A percentile compares a stretch with the other conserved stretches of the same genome.
Conservation (phyloP, 2,797 vertebrate species). For the Sylvia borin region DNA sequence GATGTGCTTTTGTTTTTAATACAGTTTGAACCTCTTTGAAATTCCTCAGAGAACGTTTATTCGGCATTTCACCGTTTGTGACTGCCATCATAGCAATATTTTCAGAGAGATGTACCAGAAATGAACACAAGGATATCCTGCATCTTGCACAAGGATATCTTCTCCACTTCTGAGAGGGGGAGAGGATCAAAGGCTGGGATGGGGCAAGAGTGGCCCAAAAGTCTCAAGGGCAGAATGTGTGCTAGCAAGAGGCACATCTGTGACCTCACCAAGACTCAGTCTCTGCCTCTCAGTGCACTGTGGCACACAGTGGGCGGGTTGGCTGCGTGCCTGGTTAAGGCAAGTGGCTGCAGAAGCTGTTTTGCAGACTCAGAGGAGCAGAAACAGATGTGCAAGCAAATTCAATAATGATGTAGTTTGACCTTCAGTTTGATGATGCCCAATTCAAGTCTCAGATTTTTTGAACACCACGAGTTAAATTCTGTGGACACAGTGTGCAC, state of each 20-base stretch:
- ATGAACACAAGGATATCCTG: not conserved
- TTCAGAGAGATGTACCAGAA: not conserved
- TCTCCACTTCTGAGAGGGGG: not conserved
- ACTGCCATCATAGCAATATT: not conserved
- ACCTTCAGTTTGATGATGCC: not conserved
- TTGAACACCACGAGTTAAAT: not conserved
- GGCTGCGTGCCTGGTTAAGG: not conserved
- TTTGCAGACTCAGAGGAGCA: not conserved
- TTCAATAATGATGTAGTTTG: not conserved
- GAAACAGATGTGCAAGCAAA: not conserved
- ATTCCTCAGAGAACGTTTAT: not conserved
- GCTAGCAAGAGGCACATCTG: not conserved
- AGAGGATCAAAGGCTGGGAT: not conserved
- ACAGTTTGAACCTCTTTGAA: not conserved
- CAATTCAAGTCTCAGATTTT: not conserved
- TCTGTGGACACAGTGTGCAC: not conserved
- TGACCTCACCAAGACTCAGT: not conserved
- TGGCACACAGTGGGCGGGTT: not conserved
- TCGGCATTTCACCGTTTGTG: not conserved
- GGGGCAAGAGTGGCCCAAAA: not conserved
- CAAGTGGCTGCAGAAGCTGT: not conserved
- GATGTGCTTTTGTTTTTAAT: constrained; percentile 8
- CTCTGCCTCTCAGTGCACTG: not conserved
- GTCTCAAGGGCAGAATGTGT: not conserved
- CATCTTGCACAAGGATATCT: not conserved